These are phyloP conservation scores for Alcedo atthis DNA, from an alignment of 2,797 vertebrate genomes.

Conservation along the genomic window DNA sequence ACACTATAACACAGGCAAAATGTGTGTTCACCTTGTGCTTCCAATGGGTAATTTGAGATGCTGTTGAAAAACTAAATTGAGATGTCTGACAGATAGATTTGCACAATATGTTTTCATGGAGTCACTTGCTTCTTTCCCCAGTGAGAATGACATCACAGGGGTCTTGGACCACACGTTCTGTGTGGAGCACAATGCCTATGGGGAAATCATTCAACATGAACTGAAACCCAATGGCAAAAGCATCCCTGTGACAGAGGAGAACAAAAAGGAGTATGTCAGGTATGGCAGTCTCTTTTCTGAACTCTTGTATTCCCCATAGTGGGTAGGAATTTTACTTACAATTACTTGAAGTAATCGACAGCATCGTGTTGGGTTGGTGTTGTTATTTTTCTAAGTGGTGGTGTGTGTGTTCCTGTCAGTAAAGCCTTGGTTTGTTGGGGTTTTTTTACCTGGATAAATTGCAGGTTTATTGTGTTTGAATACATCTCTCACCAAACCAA, in stretches of 20 bases:
- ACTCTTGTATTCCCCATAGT: fast-evolving
- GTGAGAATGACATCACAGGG: conserved; percentile 95
- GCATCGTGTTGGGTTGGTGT: neutral
- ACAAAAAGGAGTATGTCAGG: conserved; percentile 95
- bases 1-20: neutral
- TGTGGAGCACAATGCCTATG: conserved; percentile 96
- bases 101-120: neutral
- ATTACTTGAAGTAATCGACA: neutral
- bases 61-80: neutral
- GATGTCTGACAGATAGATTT: neutral
- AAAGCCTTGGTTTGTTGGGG: neutral
- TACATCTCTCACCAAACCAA: neutral
- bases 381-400: neutral
- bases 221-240: conserved; percentile 97
- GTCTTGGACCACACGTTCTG: conserved; percentile 98
- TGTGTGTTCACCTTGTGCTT: neutral
- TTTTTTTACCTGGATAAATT: neutral
- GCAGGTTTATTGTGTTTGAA: neutral
- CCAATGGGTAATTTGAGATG: neutral
- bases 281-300: conserved; percentile 30
- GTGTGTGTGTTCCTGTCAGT: neutral
- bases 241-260: conserved; percentile 91
- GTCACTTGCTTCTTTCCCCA: conserved; percentile 51
- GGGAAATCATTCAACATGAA: conserved; percentile 97
- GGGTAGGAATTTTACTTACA: neutral